A percentile compares a stretch with the other conserved stretches of the same genome.
Evolutionary conservation across 2,888 invertebrate species (phyloP).

Genomic region (Drosophila rubida): DNA sequence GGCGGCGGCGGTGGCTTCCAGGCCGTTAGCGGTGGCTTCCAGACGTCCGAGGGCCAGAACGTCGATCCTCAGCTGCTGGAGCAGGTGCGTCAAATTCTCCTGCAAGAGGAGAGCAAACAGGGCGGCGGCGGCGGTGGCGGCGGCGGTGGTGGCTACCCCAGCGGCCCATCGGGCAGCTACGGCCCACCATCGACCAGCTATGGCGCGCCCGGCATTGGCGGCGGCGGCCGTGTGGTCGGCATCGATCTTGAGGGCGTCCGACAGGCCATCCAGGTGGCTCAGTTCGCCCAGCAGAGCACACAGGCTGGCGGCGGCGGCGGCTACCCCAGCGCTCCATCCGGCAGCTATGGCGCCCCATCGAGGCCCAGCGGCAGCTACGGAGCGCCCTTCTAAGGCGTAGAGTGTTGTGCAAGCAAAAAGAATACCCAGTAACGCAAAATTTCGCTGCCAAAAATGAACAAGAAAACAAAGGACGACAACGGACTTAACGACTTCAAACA

Average conservation of each 20-base stretch:
- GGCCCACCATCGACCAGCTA: conserved; percentile 88
- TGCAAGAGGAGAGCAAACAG: conserved; percentile 91
- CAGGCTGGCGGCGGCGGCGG: conserved; percentile 84
- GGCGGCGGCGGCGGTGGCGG: conserved; percentile 85
- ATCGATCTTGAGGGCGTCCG: conserved; percentile 94
- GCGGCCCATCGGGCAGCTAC: conserved; percentile 86
- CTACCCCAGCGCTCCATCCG: conserved; percentile 86
- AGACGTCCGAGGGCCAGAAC: conserved; percentile 93
- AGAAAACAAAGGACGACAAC: conserved; percentile 53
- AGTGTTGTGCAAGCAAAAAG: conserved; percentile 21
- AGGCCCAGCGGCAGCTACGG: conserved; percentile 90
- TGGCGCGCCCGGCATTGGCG: conserved; percentile 86
- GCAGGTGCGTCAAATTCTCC: conserved; percentile 93
- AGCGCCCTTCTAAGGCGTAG: conserved; percentile 83
- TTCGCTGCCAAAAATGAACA: conserved; percentile 66
- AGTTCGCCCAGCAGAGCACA: conserved; percentile 90
- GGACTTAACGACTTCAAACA: conserved; percentile 40
- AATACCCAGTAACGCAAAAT: conserved; percentile 9
- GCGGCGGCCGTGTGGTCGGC: conserved; percentile 88
- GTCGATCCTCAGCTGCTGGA: conserved; percentile 92
- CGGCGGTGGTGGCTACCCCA: conserved; percentile 81
- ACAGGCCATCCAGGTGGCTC: conserved; percentile 94
- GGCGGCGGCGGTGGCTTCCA: conserved; percentile 88
- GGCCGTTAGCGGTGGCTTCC: conserved; percentile 91
- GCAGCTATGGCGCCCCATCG: conserved; percentile 87